Conservation (phyloP, 2,888 invertebrate species). For the Listrodromus nycthemerus region DNA sequence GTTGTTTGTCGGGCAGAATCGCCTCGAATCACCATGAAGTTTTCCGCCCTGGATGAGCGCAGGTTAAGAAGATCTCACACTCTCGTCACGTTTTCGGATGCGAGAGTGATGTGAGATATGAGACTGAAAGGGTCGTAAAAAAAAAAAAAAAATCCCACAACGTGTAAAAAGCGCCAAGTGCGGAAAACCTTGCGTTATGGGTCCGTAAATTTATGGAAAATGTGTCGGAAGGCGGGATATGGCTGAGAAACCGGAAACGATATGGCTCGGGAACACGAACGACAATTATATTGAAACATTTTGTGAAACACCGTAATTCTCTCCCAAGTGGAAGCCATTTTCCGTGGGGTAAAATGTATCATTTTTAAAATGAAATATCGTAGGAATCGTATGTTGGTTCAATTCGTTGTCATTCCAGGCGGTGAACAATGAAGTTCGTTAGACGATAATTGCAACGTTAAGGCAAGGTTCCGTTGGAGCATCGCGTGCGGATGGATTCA, state of each 20-base stretch:
- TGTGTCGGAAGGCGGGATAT: too few relatives aligned
- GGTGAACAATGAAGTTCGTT: slow-evolving; percentile 7
- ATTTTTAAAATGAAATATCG: not conserved
- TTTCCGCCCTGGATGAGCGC: not conserved
- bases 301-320: too few relatives aligned
- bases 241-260: too few relatives aligned
- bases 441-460: slow-evolving; percentile 5
- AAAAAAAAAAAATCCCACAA: not conserved
- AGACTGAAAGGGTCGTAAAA: not conserved
- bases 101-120: not conserved
- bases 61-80: slow-evolving; percentile 16
- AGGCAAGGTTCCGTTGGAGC: not conserved
- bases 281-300: too few relatives aligned
- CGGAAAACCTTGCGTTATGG: not conserved
- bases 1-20: not conserved
- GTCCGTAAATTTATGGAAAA: too few relatives aligned
- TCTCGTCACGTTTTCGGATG: not conserved
- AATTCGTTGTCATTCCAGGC: not conserved
- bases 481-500: not conserved
- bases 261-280: too few relatives aligned
- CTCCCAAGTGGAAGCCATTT: not conserved
- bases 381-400: not conserved
- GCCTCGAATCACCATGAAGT: not conserved
- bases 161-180: not conserved
- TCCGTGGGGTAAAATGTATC: not conserved